A percentile compares a stretch with the other conserved stretches of the same genome.
Conservation (phyloP, 2,797 vertebrate genomes). For the Pygocentrus nattereri region DNA sequence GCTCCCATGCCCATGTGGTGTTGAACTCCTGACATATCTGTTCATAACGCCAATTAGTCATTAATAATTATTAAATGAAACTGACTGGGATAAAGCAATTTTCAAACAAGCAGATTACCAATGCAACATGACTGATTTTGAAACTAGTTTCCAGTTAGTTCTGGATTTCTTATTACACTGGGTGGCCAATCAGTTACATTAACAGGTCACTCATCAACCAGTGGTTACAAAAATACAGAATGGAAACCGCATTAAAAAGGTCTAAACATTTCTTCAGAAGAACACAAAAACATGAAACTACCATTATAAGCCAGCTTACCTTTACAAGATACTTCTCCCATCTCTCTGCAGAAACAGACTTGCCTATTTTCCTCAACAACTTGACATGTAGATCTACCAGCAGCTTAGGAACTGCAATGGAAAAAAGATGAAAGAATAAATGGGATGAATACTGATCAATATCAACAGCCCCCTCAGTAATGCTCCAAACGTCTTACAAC, state of each 20-base stretch:
- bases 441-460: too few species aligned
- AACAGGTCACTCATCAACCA: too few species aligned
- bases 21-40: slow-evolving; percentile 97
- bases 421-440: background rate
- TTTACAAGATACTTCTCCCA: slow-evolving; percentile 98
- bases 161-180: too few species aligned
- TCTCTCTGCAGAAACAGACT: slow-evolving; percentile 95
- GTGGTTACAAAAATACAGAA: too few species aligned
- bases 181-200: too few species aligned
- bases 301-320: slow-evolving; percentile 73
- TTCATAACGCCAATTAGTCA: too few species aligned
- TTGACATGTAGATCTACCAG: slow-evolving; percentile 97
- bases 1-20: slow-evolving; percentile 97
- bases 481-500: background rate
- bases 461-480: too few species aligned
- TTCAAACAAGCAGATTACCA: background rate
- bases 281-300: background rate
- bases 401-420: slow-evolving; percentile 88
- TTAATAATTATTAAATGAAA: too few species aligned
- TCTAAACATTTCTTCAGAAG: background rate
- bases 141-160: too few species aligned
- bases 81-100: too few species aligned
- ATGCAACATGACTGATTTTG: background rate
- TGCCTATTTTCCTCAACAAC: slow-evolving; percentile 96
- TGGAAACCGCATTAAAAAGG: background rate